Evolutionary conservation across 1,140 invertebrate genomes (phyloP), one percentile per base, ranked within the genome.

Genomic region (Cydia splendana): DNA sequence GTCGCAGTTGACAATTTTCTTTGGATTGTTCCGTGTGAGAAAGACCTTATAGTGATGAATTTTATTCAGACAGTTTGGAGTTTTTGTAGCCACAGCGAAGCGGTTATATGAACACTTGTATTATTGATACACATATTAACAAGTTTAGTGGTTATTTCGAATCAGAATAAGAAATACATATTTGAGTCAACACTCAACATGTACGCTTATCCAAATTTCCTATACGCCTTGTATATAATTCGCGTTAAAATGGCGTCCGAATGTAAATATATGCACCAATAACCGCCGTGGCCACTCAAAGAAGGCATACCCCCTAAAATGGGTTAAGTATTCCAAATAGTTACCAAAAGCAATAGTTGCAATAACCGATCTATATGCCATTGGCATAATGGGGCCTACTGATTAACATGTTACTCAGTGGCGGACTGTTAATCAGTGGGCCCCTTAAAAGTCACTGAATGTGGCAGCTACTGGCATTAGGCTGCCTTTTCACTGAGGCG

Each of bases 111-210:
- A 18, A 57, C 53, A 18, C 53, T 57, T 57, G 15, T 57, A 57
- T 57, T 18, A 57, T 20, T 57, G 53, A 57, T 57, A 18, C 53
- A 57, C n/a, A 57, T 57, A 57, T 57, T 57, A 20, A 57, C 53
- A 4, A 18, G 9, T 57, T n/a, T 1, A 42, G 34, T 48, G 4
- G 4, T 2, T 0, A 51, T 51, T 13, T 51, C 0, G 48, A 51
- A 51, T 15, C 13, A 15, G 48, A 51, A 5, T 42, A 9, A 42
- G 38, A 42, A 42, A 42, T 42, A n/a, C n/a, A n/a, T n/a, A 13
- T 51, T n/a, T 51, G 48, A 51, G 10, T 42, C 38, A 38, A 38
- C 38, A 42, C 24, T 24, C n/a, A n/a, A n/a, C n/a, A n/a, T 42
- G 7, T 42, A 42, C 7, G 38, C 0, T 42, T 42, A 42, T 42